These are phyloP conservation scores for Cyanoramphus novaezelandiae DNA, from an alignment of 2,113 vertebrate genomes.

Conservation along the genomic window DNA sequence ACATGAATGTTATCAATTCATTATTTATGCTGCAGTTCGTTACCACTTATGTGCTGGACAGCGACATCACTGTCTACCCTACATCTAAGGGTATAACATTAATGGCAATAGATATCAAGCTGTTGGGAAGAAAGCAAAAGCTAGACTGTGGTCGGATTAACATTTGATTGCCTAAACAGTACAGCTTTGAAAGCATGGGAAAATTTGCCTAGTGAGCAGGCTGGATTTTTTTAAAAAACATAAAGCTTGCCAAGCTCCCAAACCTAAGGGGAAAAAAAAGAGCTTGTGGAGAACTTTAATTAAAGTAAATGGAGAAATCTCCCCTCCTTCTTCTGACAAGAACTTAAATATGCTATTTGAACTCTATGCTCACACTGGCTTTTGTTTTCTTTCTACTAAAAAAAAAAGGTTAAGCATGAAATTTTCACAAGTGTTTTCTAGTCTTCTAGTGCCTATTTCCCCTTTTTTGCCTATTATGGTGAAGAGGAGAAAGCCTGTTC, in stretches of 20 bases:
- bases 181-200: conserved; percentile 46
- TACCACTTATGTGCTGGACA: conserved; percentile 56
- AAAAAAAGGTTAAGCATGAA: background rate
- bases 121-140: conserved; percentile 67
- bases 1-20: conserved; percentile 69
- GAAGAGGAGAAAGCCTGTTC: background rate
- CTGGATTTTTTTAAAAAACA: conserved; percentile 38
- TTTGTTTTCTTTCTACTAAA: background rate
- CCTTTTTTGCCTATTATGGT: background rate
- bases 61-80: conserved; percentile 41
- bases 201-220: conserved; percentile 36
- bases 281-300: conserved; percentile 24
- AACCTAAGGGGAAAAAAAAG: conserved; percentile 22
- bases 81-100: conserved; percentile 8
- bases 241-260: conserved; percentile 40
- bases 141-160: conserved; percentile 65
- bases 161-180: conserved; percentile 61
- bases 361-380: background rate
- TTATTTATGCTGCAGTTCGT: conserved; percentile 53
- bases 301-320: conserved; percentile 34
- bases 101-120: conserved; percentile 61
- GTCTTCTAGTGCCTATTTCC: background rate
- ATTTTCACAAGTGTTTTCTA: background rate
- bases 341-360: background rate
- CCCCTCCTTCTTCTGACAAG: conserved; percentile 8